Conservation (phyloP, 2,888 invertebrate species). For the Apoda limacodes region DNA sequence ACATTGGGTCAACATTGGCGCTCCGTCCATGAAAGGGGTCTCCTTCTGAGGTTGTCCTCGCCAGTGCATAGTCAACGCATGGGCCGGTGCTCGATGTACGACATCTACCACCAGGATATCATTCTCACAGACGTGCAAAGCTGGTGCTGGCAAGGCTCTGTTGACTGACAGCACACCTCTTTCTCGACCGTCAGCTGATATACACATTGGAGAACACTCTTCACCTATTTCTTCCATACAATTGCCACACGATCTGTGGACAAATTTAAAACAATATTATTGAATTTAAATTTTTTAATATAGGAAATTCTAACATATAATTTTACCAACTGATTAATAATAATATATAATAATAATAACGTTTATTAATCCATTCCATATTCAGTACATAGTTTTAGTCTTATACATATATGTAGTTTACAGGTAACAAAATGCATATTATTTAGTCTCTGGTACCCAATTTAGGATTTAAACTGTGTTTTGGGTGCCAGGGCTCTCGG, state of each 20-base stretch:
- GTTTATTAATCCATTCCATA: too few relatives aligned
- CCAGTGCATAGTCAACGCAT: slow-evolving; percentile 82
- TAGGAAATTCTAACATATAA: too few relatives aligned
- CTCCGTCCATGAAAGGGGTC: slow-evolving; percentile 83
- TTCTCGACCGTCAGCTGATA: slow-evolving; percentile 73
- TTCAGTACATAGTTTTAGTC: too few relatives aligned
- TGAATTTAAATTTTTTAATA: too few relatives aligned
- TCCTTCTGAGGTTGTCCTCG: slow-evolving; percentile 78
- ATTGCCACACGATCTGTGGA: slow-evolving; percentile 72
- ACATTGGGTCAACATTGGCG: slow-evolving; percentile 82
- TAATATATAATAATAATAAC: too few relatives aligned
- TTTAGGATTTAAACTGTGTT: too few relatives aligned
- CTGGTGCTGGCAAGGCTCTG: slow-evolving; percentile 72
- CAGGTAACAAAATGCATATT: too few relatives aligned
- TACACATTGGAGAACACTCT: slow-evolving; percentile 74
- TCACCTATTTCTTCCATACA: slow-evolving; percentile 71
- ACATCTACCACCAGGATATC: slow-evolving; percentile 83
- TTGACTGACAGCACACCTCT: slow-evolving; percentile 76
- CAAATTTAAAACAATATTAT: too few relatives aligned
- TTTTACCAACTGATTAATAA: too few relatives aligned
- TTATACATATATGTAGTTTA: too few relatives aligned
- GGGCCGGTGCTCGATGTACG: slow-evolving; percentile 77
- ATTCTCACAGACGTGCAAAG: slow-evolving; percentile 77
- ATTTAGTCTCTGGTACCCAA: too few relatives aligned
- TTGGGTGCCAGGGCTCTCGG: too few relatives aligned